Base-by-base conservation (phyloP, 1,140 invertebrate genomes). In the Ectropis grisescens region DNA sequence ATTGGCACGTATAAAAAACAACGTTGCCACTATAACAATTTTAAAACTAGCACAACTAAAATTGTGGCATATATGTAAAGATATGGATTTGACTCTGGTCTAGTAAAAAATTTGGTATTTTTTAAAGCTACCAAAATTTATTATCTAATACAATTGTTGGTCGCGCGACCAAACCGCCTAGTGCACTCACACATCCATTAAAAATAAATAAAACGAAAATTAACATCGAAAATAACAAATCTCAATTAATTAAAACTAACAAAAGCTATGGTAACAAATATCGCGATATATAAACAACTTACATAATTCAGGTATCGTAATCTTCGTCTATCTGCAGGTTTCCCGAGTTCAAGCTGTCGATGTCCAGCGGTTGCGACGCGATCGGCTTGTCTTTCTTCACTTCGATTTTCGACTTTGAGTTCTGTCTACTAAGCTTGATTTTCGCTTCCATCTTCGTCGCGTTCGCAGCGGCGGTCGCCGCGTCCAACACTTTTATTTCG, bases 251-350 rank as follows among this genome's bases (percentile, higher is more conserved):
- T 5, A 22, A 22, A 22, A 22, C 9, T 22, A 9, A 22, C 19
- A 22, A 22, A 22, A 22, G 19, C 19, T n/a, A n/a, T n/a, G 50
- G 56, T 48, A 61, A 57, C 43, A 64, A 46, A 42, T 35, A 45
- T 43, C 48, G 46, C 39, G 43, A 22, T 48, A 58, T 33, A 54
- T 52, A 47, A 56, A 55, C 49, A 55, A 43, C 34, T 46, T 42
- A 59, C 37, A 37, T 37, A 67, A 19, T 56, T 80, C 71, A 80
- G 60, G 70, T 75, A 71, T 80, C 75, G 52, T 80, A 80, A 58
- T 80, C 75, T 57, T 80, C 75, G 36, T 80, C 75, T 34, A 80
- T 76, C 46, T 80, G 64, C 42, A 80, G 50, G 39, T 78, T 67
- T 1, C 72, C 66, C 11, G 70, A 64, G 45, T 69, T 72, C 35